A percentile compares a stretch with the other conserved stretches of the same genome.
phyloP scores from a whole-genome alignment of 1,140 invertebrate genomes.

The Polyergus mexicanus region DNA sequence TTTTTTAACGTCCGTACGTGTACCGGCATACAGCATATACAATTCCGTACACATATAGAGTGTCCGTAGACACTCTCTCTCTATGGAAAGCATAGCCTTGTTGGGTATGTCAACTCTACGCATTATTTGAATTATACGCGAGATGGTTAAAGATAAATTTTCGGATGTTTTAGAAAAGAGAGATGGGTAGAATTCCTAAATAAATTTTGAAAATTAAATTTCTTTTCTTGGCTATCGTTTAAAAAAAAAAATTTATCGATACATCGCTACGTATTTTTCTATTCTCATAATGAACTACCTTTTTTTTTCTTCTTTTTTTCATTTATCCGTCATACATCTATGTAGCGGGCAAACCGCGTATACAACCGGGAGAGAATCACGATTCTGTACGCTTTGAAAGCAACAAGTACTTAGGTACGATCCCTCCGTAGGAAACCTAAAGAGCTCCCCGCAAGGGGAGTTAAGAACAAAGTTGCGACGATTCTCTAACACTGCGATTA shows the following conservation, averaged over 20 bases:
- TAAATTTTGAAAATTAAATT: background rate
- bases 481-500: constrained; percentile 61
- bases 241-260: background rate
- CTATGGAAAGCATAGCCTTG: background rate
- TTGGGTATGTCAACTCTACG: no score
- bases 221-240: constrained; percentile 8
- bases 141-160: background rate
- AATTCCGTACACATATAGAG: background rate
- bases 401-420: constrained; percentile 74
- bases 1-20: constrained; percentile 37
- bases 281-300: background rate
- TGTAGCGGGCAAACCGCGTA: constrained; percentile 6
- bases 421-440: constrained; percentile 68
- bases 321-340: background rate
- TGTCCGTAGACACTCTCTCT: background rate
- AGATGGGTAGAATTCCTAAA: background rate
- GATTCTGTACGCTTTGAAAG: constrained; percentile 73
- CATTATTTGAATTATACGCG: no score
- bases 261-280: background rate
- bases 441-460: constrained; percentile 69
- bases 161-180: background rate
- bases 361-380: constrained; percentile 67
- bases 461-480: constrained; percentile 72
- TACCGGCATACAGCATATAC: background rate
- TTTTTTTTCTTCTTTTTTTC: no score